A percentile compares a stretch with the other conserved stretches of the same genome.
phyloP scores from a whole-genome alignment of 2,888 invertebrate genomes.

The Plagiodera versicolora region DNA sequence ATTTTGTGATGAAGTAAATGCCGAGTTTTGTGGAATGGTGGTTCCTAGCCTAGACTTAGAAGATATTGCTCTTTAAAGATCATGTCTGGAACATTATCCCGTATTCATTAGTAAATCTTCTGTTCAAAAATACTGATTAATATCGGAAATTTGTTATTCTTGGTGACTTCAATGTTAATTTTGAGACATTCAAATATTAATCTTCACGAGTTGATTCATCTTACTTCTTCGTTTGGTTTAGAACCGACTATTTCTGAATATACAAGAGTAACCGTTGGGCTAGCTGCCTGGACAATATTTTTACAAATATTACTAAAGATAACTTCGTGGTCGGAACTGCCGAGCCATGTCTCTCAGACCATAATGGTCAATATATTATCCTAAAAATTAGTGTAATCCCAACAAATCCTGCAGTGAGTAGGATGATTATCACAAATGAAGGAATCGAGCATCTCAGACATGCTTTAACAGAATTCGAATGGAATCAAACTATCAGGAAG shows the following conservation, averaged over 20 bases:
- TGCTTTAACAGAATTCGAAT: no score
- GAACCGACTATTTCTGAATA: neutral
- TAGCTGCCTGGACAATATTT: conserved; percentile 1
- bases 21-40: neutral
- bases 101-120: neutral
- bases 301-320: neutral
- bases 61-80: neutral
- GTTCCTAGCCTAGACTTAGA: neutral
- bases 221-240: conserved; percentile 4
- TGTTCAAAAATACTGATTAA: neutral
- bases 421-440: no score
- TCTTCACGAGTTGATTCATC: neutral
- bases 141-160: neutral
- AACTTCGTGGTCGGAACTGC: neutral
- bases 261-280: neutral
- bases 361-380: no score
- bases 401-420: no score
- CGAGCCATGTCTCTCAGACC: neutral
- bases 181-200: neutral
- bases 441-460: no score
- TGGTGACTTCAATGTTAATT: neutral
- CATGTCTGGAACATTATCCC: neutral
- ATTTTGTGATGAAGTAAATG: conserved; percentile 5
- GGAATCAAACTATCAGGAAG: no score
- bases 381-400: no score